Conservation (phyloP, 2,113 vertebrate genomes). For the Cyphomyrus discorhynchus region DNA sequence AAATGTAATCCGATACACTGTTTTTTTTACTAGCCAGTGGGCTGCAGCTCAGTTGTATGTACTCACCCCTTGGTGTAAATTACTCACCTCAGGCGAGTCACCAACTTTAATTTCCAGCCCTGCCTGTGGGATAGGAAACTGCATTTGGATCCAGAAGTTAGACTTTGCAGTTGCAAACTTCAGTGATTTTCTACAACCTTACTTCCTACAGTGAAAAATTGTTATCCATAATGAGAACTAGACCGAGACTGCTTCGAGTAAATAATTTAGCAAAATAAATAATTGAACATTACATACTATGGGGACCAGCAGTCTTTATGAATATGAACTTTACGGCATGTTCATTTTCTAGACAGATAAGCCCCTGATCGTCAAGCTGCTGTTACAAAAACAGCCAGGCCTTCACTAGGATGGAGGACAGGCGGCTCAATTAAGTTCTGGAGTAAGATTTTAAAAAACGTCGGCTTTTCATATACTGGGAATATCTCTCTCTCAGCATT, state of each 20-base stretch:
- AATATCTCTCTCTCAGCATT: background rate
- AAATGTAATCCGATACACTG: background rate
- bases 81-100: background rate
- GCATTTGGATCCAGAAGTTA: background rate
- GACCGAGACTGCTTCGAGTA: background rate
- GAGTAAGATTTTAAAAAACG: background rate
- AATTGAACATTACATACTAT: background rate
- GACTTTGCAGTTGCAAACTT: background rate
- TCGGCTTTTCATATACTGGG: background rate
- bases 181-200: background rate
- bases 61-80: background rate
- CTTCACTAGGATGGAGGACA: background rate
- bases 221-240: background rate
- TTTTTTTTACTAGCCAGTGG: background rate
- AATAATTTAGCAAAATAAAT: background rate
- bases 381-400: background rate
- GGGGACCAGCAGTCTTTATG: background rate
- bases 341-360: background rate
- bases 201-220: background rate
- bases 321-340: background rate
- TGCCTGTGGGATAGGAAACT: background rate
- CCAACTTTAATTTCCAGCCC: background rate
- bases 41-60: background rate
- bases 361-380: background rate
- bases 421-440: background rate